phyloP scores from a whole-genome alignment of 2,113 vertebrate species.

The Clarias macrocephalus region DNA sequence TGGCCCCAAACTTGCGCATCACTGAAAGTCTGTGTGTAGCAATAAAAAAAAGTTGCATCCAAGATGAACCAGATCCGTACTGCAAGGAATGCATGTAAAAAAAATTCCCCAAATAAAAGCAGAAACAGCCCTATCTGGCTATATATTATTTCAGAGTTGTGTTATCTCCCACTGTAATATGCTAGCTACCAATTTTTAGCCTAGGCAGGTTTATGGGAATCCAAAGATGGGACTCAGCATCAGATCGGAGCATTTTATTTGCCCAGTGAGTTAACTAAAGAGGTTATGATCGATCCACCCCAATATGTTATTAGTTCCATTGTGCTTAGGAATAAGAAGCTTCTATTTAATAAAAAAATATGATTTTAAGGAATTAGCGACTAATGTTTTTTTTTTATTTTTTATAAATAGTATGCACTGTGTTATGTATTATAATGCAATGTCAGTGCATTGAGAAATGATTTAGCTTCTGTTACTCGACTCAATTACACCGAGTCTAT shows the following conservation, averaged over 20 bases:
- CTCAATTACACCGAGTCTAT: not conserved
- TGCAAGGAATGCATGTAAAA: not conserved
- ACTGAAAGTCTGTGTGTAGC: not conserved
- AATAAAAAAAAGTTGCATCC: too few relatives aligned
- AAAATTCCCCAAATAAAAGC: not conserved
- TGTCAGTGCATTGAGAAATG: not conserved
- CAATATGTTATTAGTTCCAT: not conserved
- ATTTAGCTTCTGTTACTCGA: not conserved
- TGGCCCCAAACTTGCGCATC: not conserved
- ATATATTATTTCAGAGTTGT: not conserved
- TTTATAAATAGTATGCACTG: not conserved
- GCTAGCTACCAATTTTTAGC: not conserved
- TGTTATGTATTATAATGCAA: not conserved
- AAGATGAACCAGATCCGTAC: not conserved
- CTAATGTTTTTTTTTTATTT: not conserved
- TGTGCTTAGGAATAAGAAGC: not conserved
- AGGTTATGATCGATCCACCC: not conserved
- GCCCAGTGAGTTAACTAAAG: not conserved
- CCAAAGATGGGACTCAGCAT: not conserved
- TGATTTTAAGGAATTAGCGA: not conserved
- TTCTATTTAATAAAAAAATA: not conserved
- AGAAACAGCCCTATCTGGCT: not conserved
- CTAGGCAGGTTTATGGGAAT: not conserved
- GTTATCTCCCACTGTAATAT: not conserved
- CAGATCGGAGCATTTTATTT: not conserved